Evolutionary conservation across 2,113 vertebrate species (phyloP), one percentile per base, ranked within the genome.

Genomic region (Platycercus adscitus): DNA sequence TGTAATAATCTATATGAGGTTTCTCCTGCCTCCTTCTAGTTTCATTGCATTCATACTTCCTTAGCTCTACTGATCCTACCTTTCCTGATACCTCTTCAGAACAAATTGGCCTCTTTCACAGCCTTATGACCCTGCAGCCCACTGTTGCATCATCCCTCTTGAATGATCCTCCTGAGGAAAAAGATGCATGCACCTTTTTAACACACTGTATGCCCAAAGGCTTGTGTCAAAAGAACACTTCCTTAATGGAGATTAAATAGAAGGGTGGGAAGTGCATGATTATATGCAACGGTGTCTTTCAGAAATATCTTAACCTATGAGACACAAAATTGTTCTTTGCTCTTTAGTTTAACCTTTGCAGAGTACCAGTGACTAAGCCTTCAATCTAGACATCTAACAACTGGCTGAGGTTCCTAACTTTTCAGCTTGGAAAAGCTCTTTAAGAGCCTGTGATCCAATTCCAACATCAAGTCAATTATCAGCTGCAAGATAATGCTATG

Each of bases 381-480:
- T 81, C 37, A 0, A 90, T 61, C 35, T 41, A n/a, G 29, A 65
- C 56, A 69, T 47, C 77, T 71, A 68, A 50, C 69, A 65, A 20
- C 44, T 41, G 86, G 76, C 88, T 41, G 19, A 50, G 43, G 49
- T 52, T 93, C 69, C 88, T 71, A 65, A 58, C 44, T 76, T 84
- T 81, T 56, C 33, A 2, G 31, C 56, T 79, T 76, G 69, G 56
- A 60, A 93, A 88, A 81, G 39, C 50, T 86, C 46, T n/a, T 58
- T 24, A 43, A 89, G 20, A 61, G 80, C 35, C 80, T 71, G 37
- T 63, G 91, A 90, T 97, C 91, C 12, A 0, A 75, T 39, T 92
- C 69, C 83, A 91, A 46, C 83, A 84, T 11, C 52, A 28, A 89
- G 83, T 77, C 80, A 79, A 91, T 71, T 86, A 91, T 68, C 86